Conservation (phyloP, 2,888 invertebrate species). For the Autographa pulchrina region DNA sequence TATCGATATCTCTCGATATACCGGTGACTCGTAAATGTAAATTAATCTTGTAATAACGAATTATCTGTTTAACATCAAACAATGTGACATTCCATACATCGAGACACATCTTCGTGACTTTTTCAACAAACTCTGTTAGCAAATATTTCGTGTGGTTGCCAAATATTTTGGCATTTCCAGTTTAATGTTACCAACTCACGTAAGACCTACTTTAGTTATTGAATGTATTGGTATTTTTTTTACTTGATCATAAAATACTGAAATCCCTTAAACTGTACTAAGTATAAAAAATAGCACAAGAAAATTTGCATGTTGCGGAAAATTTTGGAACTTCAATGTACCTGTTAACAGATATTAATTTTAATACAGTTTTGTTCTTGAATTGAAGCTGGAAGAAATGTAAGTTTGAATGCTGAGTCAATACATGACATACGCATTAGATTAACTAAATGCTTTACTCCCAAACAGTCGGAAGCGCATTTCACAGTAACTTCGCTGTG, state of each 20-base stretch:
- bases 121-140: conserved; percentile 76
- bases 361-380: neutral
- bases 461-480: conserved; percentile 67
- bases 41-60: conserved; percentile 65
- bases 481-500: conserved; percentile 65
- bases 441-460: conserved; percentile 41
- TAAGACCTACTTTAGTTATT: conserved; percentile 49
- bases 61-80: conserved; percentile 65
- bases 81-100: conserved; percentile 74
- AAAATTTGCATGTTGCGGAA: neutral
- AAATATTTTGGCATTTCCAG: conserved; percentile 56
- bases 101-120: conserved; percentile 76
- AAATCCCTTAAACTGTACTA: neutral
- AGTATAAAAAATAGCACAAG: neutral
- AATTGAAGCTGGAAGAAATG: neutral
- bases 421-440: conserved; percentile 22
- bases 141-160: conserved; percentile 74
- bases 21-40: conserved; percentile 60
- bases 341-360: too few relatives aligned
- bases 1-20: conserved; percentile 45
- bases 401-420: neutral
- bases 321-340: too few relatives aligned
- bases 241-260: neutral
- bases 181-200: conserved; percentile 49
- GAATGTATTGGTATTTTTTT: conserved; percentile 35